These are phyloP conservation scores for Callionymus lyra DNA, from an alignment of 2,113 vertebrate species.

Conservation along the genomic window DNA sequence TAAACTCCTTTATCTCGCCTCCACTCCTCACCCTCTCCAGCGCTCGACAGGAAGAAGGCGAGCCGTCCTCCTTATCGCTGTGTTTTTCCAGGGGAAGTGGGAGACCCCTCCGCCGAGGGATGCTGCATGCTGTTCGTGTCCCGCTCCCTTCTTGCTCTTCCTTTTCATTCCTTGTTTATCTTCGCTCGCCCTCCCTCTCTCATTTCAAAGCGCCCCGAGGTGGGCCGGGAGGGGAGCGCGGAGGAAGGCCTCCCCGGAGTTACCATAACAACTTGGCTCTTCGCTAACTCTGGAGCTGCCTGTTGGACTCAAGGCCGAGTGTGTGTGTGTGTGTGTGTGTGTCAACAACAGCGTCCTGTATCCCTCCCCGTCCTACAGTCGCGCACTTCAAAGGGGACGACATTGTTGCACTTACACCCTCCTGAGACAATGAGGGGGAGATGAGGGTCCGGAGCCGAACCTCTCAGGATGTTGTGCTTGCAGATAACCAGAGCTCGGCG, in stretches of 20 bases:
- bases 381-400: constrained; percentile 37
- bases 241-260: constrained; percentile 46
- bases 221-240: constrained; percentile 17
- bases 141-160: constrained; percentile 9
- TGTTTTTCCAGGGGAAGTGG: constrained; percentile 42
- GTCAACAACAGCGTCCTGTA: constrained; percentile 6
- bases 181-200: constrained; percentile 40
- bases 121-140: constrained; percentile 24
- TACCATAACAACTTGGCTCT: constrained; percentile 49
- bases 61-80: constrained; percentile 14
- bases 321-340: constrained; percentile 11
- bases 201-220: constrained; percentile 55
- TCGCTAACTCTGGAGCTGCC: constrained; percentile 22
- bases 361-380: constrained; percentile 13
- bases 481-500: constrained; percentile 12
- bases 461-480: constrained; percentile 43
- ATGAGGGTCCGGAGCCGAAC: constrained; percentile 10
- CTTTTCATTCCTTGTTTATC: constrained; percentile 46
- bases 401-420: constrained; percentile 40
- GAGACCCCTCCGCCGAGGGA: constrained; percentile 33
- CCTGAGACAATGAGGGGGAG: constrained; percentile 19
- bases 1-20: neutral
- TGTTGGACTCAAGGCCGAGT: constrained; percentile 19
- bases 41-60: constrained; percentile 31
- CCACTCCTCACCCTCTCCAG: constrained; percentile 1